Conservation (phyloP, 2,797 vertebrate genomes). For the Tinamus major region DNA sequence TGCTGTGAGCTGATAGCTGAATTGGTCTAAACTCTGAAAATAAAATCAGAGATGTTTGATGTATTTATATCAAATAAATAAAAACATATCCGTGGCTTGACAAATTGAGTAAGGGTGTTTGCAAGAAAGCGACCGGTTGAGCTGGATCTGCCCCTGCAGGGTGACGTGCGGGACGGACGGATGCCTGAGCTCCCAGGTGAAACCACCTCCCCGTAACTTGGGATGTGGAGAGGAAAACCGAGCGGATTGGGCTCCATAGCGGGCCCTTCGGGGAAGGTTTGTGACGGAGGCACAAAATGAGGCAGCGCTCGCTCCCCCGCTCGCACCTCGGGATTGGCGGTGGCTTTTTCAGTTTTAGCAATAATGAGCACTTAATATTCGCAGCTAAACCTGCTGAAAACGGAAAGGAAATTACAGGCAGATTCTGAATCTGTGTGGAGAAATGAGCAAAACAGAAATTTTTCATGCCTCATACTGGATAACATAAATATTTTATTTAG, state of each 20-base stretch:
- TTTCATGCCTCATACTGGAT: slow-evolving; percentile 43
- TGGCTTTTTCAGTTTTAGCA: slow-evolving; percentile 33
- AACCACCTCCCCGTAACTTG: not conserved
- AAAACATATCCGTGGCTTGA: not conserved
- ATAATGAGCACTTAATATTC: slow-evolving; percentile 43
- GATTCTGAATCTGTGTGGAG: slow-evolving; percentile 15
- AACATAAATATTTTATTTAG: slow-evolving; percentile 73
- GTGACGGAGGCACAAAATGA: not conserved
- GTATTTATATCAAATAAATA: slow-evolving; percentile 27
- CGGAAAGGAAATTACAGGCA: slow-evolving; percentile 13
- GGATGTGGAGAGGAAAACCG: not conserved
- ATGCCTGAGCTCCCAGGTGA: rapidly evolving
- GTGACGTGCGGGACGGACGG: rapidly evolving
- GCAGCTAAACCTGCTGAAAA: slow-evolving; percentile 13
- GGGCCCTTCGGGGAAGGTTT: not conserved
- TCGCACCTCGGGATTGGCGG: slow-evolving; percentile 14
- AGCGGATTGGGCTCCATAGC: not conserved
- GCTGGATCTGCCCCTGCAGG: not conserved
- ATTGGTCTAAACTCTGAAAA: slow-evolving; percentile 27
- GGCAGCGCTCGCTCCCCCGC: not conserved
- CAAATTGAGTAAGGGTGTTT: not conserved
- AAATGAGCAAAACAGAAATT: slow-evolving; percentile 36
- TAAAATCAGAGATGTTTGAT: slow-evolving; percentile 30
- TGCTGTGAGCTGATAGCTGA: slow-evolving; percentile 43
- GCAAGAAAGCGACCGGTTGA: not conserved